A percentile compares a stretch with the other conserved stretches of the same genome.
phyloP scores from a whole-genome alignment of 2,888 invertebrate species.

The Zygothrica quintamaculata region DNA sequence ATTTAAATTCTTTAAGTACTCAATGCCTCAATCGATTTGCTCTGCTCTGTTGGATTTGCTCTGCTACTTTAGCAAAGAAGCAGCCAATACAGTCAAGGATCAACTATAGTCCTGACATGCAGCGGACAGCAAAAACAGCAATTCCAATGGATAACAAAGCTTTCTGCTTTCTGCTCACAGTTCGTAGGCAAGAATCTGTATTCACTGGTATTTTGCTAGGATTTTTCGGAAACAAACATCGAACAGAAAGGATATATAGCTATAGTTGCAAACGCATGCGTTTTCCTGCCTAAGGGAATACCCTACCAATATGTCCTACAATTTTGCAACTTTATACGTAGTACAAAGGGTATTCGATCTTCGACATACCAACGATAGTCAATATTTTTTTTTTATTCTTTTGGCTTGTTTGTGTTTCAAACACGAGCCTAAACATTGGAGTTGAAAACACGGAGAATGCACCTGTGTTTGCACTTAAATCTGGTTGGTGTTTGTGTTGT shows the following conservation, averaged over 20 bases:
- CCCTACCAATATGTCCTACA: no score
- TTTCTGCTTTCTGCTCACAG: slow-evolving; percentile 6
- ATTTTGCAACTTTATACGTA: not conserved
- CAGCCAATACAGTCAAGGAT: no score
- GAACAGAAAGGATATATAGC: slow-evolving; percentile 16
- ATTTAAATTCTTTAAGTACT: no score
- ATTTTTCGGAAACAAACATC: slow-evolving; percentile 66
- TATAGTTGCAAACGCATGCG: not conserved
- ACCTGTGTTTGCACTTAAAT: slow-evolving; percentile 75
- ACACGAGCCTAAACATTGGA: slow-evolving; percentile 68
- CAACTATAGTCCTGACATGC: no score
- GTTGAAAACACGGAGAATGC: slow-evolving; percentile 34
- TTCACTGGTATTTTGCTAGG: slow-evolving; percentile 42
- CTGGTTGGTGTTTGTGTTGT: slow-evolving; percentile 56
- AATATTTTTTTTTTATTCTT: slow-evolving; percentile 4
- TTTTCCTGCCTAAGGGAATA: no score
- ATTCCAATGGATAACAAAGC: slow-evolving; percentile 14
- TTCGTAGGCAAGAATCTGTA: slow-evolving; percentile 15
- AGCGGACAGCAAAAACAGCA: slow-evolving; percentile 41
- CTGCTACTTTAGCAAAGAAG: no score
- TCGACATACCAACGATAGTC: not conserved
- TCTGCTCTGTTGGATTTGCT: no score
- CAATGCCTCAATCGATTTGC: no score
- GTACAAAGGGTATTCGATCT: not conserved
- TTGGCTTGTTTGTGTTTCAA: no score